These are phyloP conservation scores for Maconellicoccus hirsutus DNA, from an alignment of 1,140 invertebrate genomes.

Conservation along the genomic window DNA sequence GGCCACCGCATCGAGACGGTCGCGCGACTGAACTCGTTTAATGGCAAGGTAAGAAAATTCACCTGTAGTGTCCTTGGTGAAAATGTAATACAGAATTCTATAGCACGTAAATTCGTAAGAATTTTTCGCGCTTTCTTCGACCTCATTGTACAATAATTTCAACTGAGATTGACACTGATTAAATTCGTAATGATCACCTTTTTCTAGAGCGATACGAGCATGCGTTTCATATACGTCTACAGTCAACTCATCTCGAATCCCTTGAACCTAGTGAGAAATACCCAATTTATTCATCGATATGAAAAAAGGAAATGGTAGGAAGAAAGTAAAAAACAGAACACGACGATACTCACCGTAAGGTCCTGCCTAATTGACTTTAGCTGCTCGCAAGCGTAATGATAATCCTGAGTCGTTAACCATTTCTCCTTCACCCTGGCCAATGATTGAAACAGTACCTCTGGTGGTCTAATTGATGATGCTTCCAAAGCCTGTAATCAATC, in stretches of 20 bases:
- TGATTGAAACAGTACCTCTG: slow-evolving; percentile 69
- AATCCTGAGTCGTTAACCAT: slow-evolving; percentile 83
- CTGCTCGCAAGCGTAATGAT: slow-evolving; percentile 94
- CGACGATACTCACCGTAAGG: slow-evolving; percentile 57
- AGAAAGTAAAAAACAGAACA: background rate
- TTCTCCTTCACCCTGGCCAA: slow-evolving; percentile 79
- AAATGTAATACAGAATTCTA: slow-evolving; percentile 92
- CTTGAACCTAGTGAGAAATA: too few relatives aligned
- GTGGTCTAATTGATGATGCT: slow-evolving; percentile 77
- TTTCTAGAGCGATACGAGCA: slow-evolving; percentile 90
- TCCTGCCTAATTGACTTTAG: slow-evolving; percentile 97
- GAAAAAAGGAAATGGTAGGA: background rate
- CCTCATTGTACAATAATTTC: slow-evolving; percentile 75
- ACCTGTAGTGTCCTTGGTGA: slow-evolving; percentile 93
- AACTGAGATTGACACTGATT: slow-evolving; percentile 98
- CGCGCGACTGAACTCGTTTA: too few relatives aligned
- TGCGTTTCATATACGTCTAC: slow-evolving; percentile 97
- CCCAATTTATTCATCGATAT: too few relatives aligned
- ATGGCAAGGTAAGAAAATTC: slow-evolving; percentile 32
- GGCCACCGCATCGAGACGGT: too few relatives aligned
- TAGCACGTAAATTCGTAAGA: slow-evolving; percentile 87
- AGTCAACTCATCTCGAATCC: slow-evolving; percentile 85
- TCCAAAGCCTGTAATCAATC: slow-evolving; percentile 63
- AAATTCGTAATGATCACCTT: slow-evolving; percentile 95
- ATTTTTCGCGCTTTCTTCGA: slow-evolving; percentile 40